phyloP scores from a whole-genome alignment of 2,113 vertebrate genomes.

The Butorides virescens region DNA sequence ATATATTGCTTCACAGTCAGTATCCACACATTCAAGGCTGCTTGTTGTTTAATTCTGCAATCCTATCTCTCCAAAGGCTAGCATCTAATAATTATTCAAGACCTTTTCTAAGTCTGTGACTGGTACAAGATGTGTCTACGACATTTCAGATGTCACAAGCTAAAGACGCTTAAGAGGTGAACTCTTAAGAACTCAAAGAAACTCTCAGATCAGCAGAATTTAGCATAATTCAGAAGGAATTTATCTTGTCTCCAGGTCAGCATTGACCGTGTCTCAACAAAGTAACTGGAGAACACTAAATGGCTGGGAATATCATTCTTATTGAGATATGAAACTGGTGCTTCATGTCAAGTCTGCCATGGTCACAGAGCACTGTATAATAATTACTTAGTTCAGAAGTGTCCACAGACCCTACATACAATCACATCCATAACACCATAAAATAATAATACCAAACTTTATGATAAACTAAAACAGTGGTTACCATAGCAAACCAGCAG shows the following conservation, averaged over 20 bases:
- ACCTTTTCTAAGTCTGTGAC: background rate
- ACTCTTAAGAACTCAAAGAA: background rate
- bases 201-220: background rate
- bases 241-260: background rate
- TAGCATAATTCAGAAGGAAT: background rate
- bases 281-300: background rate
- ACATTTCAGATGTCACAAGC: background rate
- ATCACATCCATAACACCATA: background rate
- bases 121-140: background rate
- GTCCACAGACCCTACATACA: background rate
- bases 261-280: background rate
- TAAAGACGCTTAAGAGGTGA: background rate
- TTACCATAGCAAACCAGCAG: background rate
- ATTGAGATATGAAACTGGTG: background rate
- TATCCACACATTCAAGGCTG: background rate
- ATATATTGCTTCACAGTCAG: background rate
- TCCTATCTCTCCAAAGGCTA: background rate
- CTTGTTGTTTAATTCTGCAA: background rate
- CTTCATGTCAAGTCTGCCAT: background rate
- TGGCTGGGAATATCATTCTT: background rate
- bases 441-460: background rate
- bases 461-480: background rate
- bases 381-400: background rate
- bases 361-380: background rate
- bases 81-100: background rate